These are phyloP conservation scores for Aphelinus certus DNA, from an alignment of 1,140 invertebrate genomes.

Conservation along the genomic window DNA sequence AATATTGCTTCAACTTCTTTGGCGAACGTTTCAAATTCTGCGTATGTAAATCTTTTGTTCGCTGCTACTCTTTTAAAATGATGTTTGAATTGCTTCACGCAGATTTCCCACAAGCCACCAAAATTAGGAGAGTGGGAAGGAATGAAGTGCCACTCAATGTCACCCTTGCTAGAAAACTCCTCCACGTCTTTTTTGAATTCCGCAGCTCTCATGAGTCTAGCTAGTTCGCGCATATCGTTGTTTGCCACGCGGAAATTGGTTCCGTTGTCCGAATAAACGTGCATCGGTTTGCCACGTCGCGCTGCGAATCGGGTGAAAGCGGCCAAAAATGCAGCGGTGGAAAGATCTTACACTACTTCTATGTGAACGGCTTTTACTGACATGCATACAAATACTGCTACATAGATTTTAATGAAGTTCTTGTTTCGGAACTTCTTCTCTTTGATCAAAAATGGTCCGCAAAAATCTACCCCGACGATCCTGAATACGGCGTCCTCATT, in stretches of 20 bases:
- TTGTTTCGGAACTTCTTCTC: constrained; percentile 2
- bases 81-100: constrained; percentile 2
- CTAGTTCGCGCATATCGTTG: too few relatives aligned
- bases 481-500: constrained; percentile 3
- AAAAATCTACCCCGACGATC: constrained; percentile 19
- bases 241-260: too few relatives aligned
- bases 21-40: neutral
- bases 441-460: constrained; percentile 18
- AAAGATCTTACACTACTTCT: too few relatives aligned
- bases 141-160: neutral
- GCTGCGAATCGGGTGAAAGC: too few relatives aligned
- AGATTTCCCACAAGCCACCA: neutral
- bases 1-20: constrained; percentile 8
- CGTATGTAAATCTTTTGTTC: neutral
- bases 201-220: too few relatives aligned
- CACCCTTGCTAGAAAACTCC: too few relatives aligned
- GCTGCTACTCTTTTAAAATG: neutral
- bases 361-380: too few relatives aligned
- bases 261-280: too few relatives aligned
- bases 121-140: neutral
- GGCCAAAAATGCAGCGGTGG: too few relatives aligned
- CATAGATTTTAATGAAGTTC: constrained; percentile 15
- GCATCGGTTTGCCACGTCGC: too few relatives aligned
- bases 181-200: too few relatives aligned
- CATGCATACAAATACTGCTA: constrained; percentile 16